Evolutionary conservation across 1,140 invertebrate genomes (phyloP).

Genomic region (Penaeus indicus): DNA sequence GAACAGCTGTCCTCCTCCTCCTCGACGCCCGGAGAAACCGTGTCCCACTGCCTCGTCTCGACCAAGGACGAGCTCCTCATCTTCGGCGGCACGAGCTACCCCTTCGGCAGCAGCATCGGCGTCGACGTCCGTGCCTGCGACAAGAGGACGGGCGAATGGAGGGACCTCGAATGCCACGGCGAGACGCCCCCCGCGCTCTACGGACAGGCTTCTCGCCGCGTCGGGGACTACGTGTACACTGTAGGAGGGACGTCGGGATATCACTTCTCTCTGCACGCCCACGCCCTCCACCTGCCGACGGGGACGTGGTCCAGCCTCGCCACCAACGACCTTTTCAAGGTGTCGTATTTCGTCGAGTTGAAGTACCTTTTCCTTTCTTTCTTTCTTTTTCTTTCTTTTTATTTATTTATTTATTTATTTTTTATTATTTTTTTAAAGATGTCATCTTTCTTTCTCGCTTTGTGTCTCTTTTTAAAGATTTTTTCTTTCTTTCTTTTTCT

Average conservation of each 20-base stretch:
- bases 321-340: slow-evolving; percentile 9
- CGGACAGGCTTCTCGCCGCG: slow-evolving; percentile 28
- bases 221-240: slow-evolving; percentile 28
- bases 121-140: slow-evolving; percentile 32
- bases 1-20: slow-evolving; percentile 26
- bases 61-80: slow-evolving; percentile 9
- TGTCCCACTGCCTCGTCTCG: slow-evolving; percentile 35
- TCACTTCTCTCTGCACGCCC: slow-evolving; percentile 50
- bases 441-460: too few species aligned
- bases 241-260: slow-evolving; percentile 49
- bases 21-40: slow-evolving; percentile 4
- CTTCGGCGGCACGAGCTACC: slow-evolving; percentile 37
- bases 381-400: background rate
- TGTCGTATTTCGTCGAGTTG: background rate
- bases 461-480: too few species aligned
- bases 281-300: slow-evolving; percentile 44
- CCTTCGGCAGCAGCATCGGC: slow-evolving; percentile 35
- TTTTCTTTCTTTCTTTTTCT: too few species aligned
- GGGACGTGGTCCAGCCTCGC: slow-evolving; percentile 36
- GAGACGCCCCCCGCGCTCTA: slow-evolving; percentile 10
- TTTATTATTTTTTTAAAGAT: too few species aligned
- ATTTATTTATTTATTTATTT: too few species aligned
- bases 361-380: background rate
- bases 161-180: background rate
- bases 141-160: slow-evolving; percentile 34